Base-by-base conservation (phyloP, 2,113 vertebrate genomes). In the Columba livia region DNA sequence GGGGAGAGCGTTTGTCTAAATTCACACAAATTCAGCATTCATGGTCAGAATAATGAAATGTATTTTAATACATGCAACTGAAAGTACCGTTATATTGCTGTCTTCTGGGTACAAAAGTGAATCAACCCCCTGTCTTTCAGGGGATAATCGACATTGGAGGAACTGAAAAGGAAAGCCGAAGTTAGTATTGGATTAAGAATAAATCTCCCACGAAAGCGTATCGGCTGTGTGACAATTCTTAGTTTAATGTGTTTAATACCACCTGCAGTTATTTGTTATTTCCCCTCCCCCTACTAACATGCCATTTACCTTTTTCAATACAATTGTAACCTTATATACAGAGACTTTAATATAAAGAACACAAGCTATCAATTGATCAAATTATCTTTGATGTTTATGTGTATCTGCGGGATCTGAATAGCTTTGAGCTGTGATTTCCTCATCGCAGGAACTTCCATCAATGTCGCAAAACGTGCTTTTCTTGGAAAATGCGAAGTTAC, bases 401-500 rank as follows among this genome's bases (percentile, higher is more conserved):
- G 5, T 19, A 36, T 26, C 48, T 69, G 38, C 56, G 78, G 62
- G 16, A 25, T 28, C 23, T 3, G 10, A 47, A n/a, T 0, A 36
- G 28, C 61, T 67, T 4, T 38, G 51, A 56, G 64, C 64, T 31
- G 51, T 5, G 28, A 24, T 6, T 12, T 66, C 25, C 34, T 75
- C 6, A 32, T 14, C 47, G 32, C 50, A n/a, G 53, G 24, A 13
- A 25, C 10, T 60, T 29, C 1, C 0, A 10, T 15, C 5, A 2
- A 34, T 0, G 0, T 11, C 25, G 21, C 48, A 65, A 23, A 70
- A 66, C 1, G 21, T 16, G 28, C n/a, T 70, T 58, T 66, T 79
- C 56, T 34, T 15, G 34, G 31, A 58, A 54, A 42, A 51, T 8
- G 0, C 18, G 10, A 65, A 40, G 11, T 54, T n/a, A n/a, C 2